These are phyloP conservation scores for Drosophila pruinosa DNA, from an alignment of 1,140 invertebrate genomes.

Conservation along the genomic window DNA sequence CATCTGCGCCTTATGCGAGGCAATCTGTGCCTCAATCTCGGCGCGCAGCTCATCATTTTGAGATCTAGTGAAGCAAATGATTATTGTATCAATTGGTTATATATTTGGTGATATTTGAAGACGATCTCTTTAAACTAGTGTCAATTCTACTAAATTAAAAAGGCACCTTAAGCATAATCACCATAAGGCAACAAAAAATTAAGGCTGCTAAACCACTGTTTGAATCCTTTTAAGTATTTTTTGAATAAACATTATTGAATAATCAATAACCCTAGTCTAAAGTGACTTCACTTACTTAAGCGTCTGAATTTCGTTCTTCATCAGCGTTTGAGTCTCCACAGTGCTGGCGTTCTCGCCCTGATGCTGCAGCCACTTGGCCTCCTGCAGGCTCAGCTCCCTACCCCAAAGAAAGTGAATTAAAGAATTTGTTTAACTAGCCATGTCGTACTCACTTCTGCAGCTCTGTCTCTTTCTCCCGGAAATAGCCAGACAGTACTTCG, in stretches of 20 bases:
- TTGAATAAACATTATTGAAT: too few species aligned
- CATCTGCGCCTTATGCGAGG: conserved; percentile 89
- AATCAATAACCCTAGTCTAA: too few species aligned
- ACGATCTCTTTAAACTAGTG: too few species aligned
- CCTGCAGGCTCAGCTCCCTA: conserved; percentile 91
- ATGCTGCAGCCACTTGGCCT: conserved; percentile 91
- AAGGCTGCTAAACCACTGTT: too few species aligned
- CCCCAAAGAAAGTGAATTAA: conserved; percentile 55
- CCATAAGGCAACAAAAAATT: too few species aligned
- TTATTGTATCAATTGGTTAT: too few species aligned
- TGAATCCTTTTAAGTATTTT: too few species aligned
- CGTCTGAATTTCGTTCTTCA: conserved; percentile 91
- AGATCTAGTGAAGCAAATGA: conserved; percentile 84
- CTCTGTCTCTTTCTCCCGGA: conserved; percentile 93
- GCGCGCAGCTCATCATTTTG: conserved; percentile 89
- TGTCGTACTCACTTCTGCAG: conserved; percentile 90
- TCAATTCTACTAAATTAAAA: too few species aligned
- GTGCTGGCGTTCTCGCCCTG: conserved; percentile 92
- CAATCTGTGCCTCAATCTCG: conserved; percentile 91
- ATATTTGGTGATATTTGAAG: too few species aligned
- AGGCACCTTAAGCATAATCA: too few species aligned
- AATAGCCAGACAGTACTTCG: conserved; percentile 93
- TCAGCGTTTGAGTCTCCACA: conserved; percentile 88
- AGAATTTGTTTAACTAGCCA: too few species aligned
- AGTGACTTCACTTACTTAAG: conserved; percentile 89